Base-by-base conservation (phyloP, 2,888 invertebrate species). In the Polydrusus cervinus region DNA sequence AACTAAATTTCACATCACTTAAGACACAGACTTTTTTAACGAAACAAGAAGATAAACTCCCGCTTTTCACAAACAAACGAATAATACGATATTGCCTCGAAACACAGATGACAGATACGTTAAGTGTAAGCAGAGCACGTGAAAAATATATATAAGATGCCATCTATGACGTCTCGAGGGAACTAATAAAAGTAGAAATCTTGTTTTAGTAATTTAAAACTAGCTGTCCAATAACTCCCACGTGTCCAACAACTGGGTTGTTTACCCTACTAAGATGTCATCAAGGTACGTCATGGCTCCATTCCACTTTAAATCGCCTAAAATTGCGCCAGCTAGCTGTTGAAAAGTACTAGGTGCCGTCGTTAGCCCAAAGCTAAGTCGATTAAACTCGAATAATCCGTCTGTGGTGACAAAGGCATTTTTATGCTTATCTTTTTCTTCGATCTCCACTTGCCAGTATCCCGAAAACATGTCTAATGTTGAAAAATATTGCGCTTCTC, bases 211-310 rank as follows among this genome's bases (percentile, higher is more conserved):
- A 9, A 30, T 57, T 25, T 30, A 57, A 25, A 57, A 38, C 25
- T 38, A 25, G n/a, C 60, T 57, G 60, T 57, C 60, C 34, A 57
- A 57, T 57, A 57, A 57, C 60, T 25, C 14, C 60, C 14, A 65
- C 14, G 65, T 64, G 71, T 71, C 66, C 60, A 30, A 66, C 49
- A 66, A 66, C 72, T 66, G 25, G 49, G 20, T 20, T 25, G 49
- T 65, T 65, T 65, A 65, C 65, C 65, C 65, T 65, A 65, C n/a
- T n/a, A n/a, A n/a, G n/a, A n/a, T n/a, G n/a, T n/a, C n/a, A n/a
- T n/a, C n/a, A n/a, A n/a, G n/a, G n/a, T n/a, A n/a, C n/a, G n/a
- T n/a, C n/a, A n/a, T n/a, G n/a, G n/a, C n/a, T n/a, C n/a, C n/a
- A n/a, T n/a, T n/a, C n/a, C n/a, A n/a, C n/a, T n/a, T n/a, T n/a